A percentile compares a stretch with the other conserved stretches of the same genome.
phyloP scores from a whole-genome alignment of 35 echinoderm and acorn worm genomes.

The Ophioderma brevispina region DNA sequence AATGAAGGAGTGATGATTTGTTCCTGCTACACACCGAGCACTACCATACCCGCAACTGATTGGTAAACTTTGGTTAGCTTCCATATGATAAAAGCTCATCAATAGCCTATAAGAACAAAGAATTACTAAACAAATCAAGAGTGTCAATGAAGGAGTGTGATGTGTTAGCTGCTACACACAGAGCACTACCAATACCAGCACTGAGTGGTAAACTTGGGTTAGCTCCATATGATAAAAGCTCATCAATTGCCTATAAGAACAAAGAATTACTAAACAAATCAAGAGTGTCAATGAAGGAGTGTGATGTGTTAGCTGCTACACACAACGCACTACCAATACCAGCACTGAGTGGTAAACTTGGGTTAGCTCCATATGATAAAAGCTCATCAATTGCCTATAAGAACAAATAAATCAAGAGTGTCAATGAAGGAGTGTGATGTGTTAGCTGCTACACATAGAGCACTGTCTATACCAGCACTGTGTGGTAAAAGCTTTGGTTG shows the following conservation, averaged over 20 bases:
- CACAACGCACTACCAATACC: constrained; percentile 88
- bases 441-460: constrained; percentile 85
- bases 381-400: constrained; percentile 97
- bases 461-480: constrained; percentile 79
- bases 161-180: no score
- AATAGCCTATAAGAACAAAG: constrained; percentile 88
- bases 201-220: constrained; percentile 89
- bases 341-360: constrained; percentile 76
- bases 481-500: constrained; percentile 86
- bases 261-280: no score
- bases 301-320: constrained; percentile 84
- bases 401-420: no score
- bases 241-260: constrained; percentile 98
- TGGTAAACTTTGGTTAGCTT: constrained; percentile 84
- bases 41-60: constrained; percentile 74
- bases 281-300: no score
- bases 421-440: constrained; percentile 81
- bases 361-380: constrained; percentile 61
- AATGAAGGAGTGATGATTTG: no score
- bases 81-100: constrained; percentile 78
- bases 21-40: constrained; percentile 83
- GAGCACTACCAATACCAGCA: no score
- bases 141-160: no score
- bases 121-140: no score
- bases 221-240: constrained; percentile 62